Evolutionary conservation across 1,140 invertebrate genomes (phyloP).

Genomic region (Eumaeus atala): DNA sequence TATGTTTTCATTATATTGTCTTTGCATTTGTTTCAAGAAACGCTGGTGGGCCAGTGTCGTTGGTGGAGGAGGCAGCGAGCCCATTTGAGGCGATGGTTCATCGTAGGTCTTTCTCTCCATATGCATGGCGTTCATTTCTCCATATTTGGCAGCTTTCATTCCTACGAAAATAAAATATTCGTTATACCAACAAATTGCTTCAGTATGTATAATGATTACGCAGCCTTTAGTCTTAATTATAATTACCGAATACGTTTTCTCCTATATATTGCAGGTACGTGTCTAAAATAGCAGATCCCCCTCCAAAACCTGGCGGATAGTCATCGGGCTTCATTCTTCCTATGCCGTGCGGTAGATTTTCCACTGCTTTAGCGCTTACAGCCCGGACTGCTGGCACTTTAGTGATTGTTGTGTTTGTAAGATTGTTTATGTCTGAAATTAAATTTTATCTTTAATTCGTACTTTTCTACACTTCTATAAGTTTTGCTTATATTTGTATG

Average conservation of each 20-base stretch:
- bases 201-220: no score
- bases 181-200: background rate
- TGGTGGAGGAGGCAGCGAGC: slow-evolving; percentile 62
- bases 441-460: no score
- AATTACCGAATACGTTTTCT: slow-evolving; percentile 81
- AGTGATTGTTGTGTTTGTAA: slow-evolving; percentile 76
- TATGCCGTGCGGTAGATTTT: slow-evolving; percentile 59
- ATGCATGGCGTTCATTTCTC: slow-evolving; percentile 81
- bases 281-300: slow-evolving; percentile 85
- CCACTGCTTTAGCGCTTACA: slow-evolving; percentile 78
- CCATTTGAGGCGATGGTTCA: slow-evolving; percentile 66
- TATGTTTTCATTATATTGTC: slow-evolving; percentile 68
- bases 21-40: slow-evolving; percentile 77
- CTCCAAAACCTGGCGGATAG: slow-evolving; percentile 74
- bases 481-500: no score
- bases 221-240: background rate
- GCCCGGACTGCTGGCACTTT: slow-evolving; percentile 75
- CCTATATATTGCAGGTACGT: slow-evolving; percentile 90
- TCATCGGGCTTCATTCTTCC: slow-evolving; percentile 58
- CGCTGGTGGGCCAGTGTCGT: slow-evolving; percentile 73
- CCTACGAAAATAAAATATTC: slow-evolving; percentile 44
- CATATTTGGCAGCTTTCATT: slow-evolving; percentile 80
- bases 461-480: no score
- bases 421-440: slow-evolving; percentile 71
- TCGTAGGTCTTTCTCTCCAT: slow-evolving; percentile 74